Base-by-base conservation (phyloP, 2,113 vertebrate species). In the Gasterosteus nipponicus region DNA sequence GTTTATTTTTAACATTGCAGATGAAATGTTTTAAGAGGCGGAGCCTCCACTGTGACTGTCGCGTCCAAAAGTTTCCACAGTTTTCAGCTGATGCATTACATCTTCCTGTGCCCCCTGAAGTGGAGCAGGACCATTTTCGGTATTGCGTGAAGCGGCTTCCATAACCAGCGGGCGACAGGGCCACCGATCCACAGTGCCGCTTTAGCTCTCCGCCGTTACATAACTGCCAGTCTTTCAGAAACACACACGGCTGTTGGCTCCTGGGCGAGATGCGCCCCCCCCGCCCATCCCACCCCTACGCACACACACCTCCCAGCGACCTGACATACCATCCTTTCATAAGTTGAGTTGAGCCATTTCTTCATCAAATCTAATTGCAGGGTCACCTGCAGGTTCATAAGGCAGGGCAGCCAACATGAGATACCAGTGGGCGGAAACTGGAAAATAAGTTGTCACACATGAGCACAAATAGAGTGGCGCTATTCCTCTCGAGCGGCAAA, bases 211-310 rank as follows among this genome's bases (percentile, higher is more conserved):
- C 64, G 57, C 65, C 80, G 81, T 92, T 91, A 88, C 81, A 84
- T 92, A 92, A 92, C 84, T 73, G 79, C 79, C 87, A 83, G 83
- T 87, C 86, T 80, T 82, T 89, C 84, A 83, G 86, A 75, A 70
- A 63, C 58, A 64, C 82, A 69, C 63, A 56, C 69, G 71, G 73
- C 75, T 49, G 74, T 3, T 65, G 64, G 82, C 85, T 85, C 82
- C 75, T 38, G 56, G 59, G 74, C 3, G 82, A 75, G 65, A 73
- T 63, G 75, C 72, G 51, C 67, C 29, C 80, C 81, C 69, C 54
- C 44, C 19, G 22, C 4, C 51, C 22, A 26, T 26, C 22, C 22
- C 22, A 26, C 22, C 22, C 22, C 22, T 26, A 26, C 22, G 22
- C 22, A 26, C 22, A 26, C 22, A 26, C 11, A 2, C 5, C 33